Evolutionary conservation across 2,888 invertebrate genomes (phyloP), one percentile per base, ranked within the genome.

Genomic region (Callyntrura guangdongensis): DNA sequence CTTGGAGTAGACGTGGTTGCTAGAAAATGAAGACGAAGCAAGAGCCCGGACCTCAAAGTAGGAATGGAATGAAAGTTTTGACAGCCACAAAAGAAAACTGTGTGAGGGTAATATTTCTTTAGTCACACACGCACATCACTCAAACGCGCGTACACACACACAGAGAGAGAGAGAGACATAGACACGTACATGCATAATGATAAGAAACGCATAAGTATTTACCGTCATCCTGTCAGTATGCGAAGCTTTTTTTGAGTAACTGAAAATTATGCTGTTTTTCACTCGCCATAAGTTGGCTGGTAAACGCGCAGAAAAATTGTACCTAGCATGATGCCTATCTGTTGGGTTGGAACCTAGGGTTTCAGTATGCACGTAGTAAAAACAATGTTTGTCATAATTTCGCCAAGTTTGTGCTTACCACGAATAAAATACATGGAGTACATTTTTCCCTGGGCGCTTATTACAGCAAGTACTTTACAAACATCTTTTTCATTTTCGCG

Each of bases 341-440:
- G 36, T 36, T 4, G 6, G 6, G 36, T 36, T 36, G 36, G 53
- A 53, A 53, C n/a, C 11, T 53, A 5, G 2, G 8, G 2, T n/a
- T n/a, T 12, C 47, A 17, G 20, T 17, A 49, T 74, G 27, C 11
- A 12, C 22, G 61, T 36, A 17, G 81, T 81, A 45, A 56, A 79
- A 72, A 20, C 36, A 36, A 2, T 2, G 22, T 56, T 59, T 56
- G 81, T 61, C 45, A 36, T 79, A 61, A 27, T 59, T 11, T 81
- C 45, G 81, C 59, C 59, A 61, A 61, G 27, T 79, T 56, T 79
- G 17, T 61, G 59, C 81, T 81, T 36, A 1, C 59, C 36, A 27
- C 61, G 36, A 20, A 20, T 81, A 81, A 20, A 81, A 61, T 81
- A 45, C 81, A 61, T 81, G 36, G 20, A 81, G 20, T 17, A 79